A percentile compares a stretch with the other conserved stretches of the same genome.
Conservation (phyloP, 2,888 invertebrate species). For the Acanthosepion esculentum region DNA sequence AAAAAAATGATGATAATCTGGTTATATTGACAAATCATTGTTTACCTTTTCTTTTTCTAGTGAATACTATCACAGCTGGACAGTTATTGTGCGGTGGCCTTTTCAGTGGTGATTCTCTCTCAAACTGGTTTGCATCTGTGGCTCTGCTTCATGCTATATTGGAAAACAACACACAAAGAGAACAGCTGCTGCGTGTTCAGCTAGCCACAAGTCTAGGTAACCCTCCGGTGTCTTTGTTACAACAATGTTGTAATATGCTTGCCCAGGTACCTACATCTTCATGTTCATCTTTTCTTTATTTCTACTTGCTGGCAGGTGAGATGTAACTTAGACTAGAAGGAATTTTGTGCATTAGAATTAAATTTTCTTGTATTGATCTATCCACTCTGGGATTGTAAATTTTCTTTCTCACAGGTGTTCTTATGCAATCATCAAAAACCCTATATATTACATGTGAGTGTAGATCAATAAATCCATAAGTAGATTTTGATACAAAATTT, state of each 20-base stretch:
- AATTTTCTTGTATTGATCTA: background rate
- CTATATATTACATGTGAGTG: background rate
- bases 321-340: background rate
- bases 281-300: background rate
- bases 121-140: constrained; percentile 96
- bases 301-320: background rate
- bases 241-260: constrained; percentile 88
- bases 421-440: background rate
- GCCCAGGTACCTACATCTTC: constrained; percentile 78
- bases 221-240: constrained; percentile 90
- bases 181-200: constrained; percentile 91
- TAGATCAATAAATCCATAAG: too few species aligned
- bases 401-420: background rate
- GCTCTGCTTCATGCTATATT: constrained; percentile 91
- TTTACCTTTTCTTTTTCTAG: constrained; percentile 60
- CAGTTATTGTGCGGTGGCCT: constrained; percentile 94
- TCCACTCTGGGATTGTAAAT: too few species aligned
- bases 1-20: too few species aligned
- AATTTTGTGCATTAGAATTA: background rate
- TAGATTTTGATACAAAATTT: too few species aligned
- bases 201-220: constrained; percentile 81
- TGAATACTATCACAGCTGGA: constrained; percentile 79
- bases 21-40: background rate
- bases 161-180: constrained; percentile 85
- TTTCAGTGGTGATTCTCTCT: constrained; percentile 89